Evolutionary conservation across 2,888 invertebrate genomes (phyloP), one percentile per base, ranked within the genome.

Genomic region (Thyatira batis): DNA sequence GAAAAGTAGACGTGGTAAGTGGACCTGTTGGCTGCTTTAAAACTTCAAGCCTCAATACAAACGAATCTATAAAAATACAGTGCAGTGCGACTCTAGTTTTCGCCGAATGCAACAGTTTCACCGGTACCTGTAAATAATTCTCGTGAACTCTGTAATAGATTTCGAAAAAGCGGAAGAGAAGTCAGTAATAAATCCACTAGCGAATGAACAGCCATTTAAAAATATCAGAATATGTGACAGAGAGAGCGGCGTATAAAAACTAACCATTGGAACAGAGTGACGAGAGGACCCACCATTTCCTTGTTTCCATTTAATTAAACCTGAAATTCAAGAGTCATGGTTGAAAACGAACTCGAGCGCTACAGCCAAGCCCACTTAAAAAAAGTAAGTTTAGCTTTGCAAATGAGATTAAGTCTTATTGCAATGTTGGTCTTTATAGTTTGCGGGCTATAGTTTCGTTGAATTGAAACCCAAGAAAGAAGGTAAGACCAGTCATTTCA

Each of bases 241-340:
- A 45, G 51, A 55, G 54, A 50, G 50, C 50, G 53, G 55, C 48
- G 68, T 63, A 77, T 73, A 81, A 83, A 85, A 86, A 85, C 78
- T 76, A 81, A 76, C 82, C 78, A 80, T 76, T 76, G 72, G 75
- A 82, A 72, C 76, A 55, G 74, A 73, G 75, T 83, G 84, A 83
- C 73, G 77, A 75, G 75, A 70, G 78, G 68, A 74, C 75, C 82
- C 82, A 80, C 84, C 84, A 82, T 87, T 86, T 78, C 67, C 84
- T 81, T 89, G 89, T 89, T 88, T 88, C 84, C 82, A 82, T 90
- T 90, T 89, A 89, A 90, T 89, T 89, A 89, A 89, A 85, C 82
- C 80, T 77, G 73, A 81, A 85, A 84, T 84, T 81, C 81, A 78
- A n/a, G 75, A 85, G 78, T 81, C 84, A 81, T 76, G 76, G 75